phyloP scores from a whole-genome alignment of 2,113 vertebrate species.

The Puffinus mauretanicus region DNA sequence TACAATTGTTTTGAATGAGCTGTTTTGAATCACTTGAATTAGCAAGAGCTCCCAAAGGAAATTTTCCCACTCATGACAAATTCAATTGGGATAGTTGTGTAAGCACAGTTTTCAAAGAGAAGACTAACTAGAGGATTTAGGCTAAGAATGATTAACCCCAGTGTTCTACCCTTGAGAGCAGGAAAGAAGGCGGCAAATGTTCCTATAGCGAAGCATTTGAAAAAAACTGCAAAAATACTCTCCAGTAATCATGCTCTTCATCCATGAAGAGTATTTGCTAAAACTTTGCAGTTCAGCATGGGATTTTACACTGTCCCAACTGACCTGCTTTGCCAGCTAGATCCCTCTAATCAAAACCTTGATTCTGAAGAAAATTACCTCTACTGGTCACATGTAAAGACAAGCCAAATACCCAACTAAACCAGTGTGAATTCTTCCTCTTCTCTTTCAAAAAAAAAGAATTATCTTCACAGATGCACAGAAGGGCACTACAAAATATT shows the following conservation, averaged over 20 bases:
- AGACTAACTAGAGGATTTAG: neutral
- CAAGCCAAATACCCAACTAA: neutral
- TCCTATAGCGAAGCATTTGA: neutral
- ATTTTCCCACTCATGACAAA: neutral
- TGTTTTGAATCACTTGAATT: conserved; percentile 36
- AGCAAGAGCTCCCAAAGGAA: conserved; percentile 39
- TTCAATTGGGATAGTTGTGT: neutral
- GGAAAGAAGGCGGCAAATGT: neutral
- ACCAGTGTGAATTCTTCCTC: neutral
- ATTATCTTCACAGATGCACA: neutral
- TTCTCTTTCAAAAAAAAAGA: neutral
- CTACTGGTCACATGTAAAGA: neutral
- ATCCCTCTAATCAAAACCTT: neutral
- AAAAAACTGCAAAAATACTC: neutral
- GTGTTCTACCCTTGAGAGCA: neutral
- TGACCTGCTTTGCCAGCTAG: neutral
- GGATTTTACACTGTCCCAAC: neutral
- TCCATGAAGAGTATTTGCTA: neutral
- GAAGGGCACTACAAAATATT: neutral
- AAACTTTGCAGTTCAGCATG: neutral
- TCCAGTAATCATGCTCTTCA: neutral
- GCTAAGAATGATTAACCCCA: neutral
- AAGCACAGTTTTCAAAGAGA: neutral
- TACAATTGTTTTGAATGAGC: conserved; percentile 20
- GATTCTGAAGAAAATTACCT: neutral